A percentile compares a stretch with the other conserved stretches of the same genome.
These are phyloP conservation scores for Tenebrosternarchus preto DNA, from an alignment of 2,113 vertebrate species.

Conservation along the genomic window DNA sequence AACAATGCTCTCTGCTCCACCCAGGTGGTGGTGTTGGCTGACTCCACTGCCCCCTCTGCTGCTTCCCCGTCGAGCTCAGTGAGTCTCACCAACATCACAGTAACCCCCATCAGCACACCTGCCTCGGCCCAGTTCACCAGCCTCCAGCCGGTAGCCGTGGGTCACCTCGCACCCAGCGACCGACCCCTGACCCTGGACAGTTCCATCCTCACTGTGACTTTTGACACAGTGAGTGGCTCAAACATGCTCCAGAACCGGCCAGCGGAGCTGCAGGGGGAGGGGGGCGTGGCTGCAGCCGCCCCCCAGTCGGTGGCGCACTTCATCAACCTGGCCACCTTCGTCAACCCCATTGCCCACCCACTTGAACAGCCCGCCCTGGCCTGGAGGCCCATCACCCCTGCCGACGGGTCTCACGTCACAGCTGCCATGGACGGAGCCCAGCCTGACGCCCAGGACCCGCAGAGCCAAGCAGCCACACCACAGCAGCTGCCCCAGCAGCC, in stretches of 20 bases:
- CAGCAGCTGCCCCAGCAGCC: constrained; percentile 68
- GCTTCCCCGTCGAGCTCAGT: constrained; percentile 81
- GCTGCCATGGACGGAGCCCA: constrained; percentile 60
- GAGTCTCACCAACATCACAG: constrained; percentile 89
- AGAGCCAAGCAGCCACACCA: constrained; percentile 61
- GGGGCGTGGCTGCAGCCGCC: constrained; percentile 54
- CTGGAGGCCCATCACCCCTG: constrained; percentile 83
- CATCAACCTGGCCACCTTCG: constrained; percentile 94
- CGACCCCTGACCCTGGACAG: constrained; percentile 92
- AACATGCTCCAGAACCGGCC: constrained; percentile 91
- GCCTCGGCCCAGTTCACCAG: constrained; percentile 89
- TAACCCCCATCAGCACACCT: constrained; percentile 86
- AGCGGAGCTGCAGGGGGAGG: constrained; percentile 80
- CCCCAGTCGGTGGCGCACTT: constrained; percentile 91
- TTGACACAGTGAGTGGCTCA: constrained; percentile 89
- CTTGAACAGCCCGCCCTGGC: constrained; percentile 84
- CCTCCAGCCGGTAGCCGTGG: constrained; percentile 89
- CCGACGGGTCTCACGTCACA: constrained; percentile 68
- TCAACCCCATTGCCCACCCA: constrained; percentile 89
- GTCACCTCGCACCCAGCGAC: constrained; percentile 82
- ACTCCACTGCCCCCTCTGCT: constrained; percentile 73
- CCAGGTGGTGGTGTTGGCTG: constrained; percentile 93
- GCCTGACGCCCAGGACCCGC: constrained; percentile 61
- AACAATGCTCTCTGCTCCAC: not conserved
- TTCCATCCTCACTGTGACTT: constrained; percentile 95